A percentile compares a stretch with the other conserved stretches of the same genome.
Conservation (phyloP, 2,888 invertebrate genomes). For the Argyresthia goedartella region DNA sequence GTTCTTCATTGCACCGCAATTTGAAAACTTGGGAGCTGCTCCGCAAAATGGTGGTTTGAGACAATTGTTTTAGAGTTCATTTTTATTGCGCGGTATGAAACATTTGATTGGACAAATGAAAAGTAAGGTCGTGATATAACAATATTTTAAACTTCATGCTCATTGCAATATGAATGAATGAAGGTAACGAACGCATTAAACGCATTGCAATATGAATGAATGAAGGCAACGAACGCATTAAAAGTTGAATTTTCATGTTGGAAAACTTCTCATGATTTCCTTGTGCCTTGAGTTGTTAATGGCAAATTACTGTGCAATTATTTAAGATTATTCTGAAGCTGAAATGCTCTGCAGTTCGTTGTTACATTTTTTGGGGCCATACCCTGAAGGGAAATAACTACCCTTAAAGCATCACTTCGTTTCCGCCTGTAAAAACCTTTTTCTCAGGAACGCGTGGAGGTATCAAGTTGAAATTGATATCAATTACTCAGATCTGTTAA, state of each 20-base stretch:
- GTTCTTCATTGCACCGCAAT: slow-evolving; percentile 4
- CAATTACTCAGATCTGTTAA: no score
- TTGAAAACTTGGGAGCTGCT: slow-evolving; percentile 7
- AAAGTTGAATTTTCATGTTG: not conserved
- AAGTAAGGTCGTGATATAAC: slow-evolving; percentile 14
- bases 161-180: not conserved
- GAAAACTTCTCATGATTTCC: slow-evolving; percentile 26
- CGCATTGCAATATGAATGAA: not conserved
- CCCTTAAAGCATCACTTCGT: no score
- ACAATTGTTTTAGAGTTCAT: slow-evolving; percentile 26
- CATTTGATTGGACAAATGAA: slow-evolving; percentile 23
- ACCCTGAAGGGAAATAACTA: no score
- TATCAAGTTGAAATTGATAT: no score
- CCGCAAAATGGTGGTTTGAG: slow-evolving; percentile 33
- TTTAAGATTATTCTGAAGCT: slow-evolving; percentile 5
- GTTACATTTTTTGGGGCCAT: no score
- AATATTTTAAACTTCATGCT: slow-evolving; percentile 29
- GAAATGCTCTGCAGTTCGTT: not conserved
- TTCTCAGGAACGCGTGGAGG: no score
- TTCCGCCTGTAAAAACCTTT: no score
- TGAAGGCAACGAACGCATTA: not conserved
- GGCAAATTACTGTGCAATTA: slow-evolving; percentile 48
- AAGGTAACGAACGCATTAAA: not conserved
- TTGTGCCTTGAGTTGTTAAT: slow-evolving; percentile 42
- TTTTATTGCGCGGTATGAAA: slow-evolving; percentile 16